Conservation (phyloP, 1,140 invertebrate species). For the Oryctes rhinoceros region DNA sequence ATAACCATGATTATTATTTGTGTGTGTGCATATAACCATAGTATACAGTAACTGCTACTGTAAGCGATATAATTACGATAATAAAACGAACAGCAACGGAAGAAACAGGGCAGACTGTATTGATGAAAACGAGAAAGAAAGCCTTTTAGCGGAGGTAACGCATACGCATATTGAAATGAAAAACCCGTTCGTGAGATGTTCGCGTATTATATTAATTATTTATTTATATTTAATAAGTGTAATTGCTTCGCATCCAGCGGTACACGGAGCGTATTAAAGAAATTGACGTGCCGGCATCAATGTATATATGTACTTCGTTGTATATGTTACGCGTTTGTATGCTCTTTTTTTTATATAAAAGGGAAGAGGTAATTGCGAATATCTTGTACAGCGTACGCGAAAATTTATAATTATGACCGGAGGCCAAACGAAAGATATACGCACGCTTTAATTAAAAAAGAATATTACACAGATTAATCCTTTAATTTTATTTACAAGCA, state of each 20-base stretch:
- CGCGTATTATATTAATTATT: conserved; percentile 16
- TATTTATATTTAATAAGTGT: conserved; percentile 30
- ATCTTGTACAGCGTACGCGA: not conserved
- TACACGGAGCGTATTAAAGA: not conserved
- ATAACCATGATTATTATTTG: conserved; percentile 34
- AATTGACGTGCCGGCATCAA: not conserved
- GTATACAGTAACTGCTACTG: not conserved
- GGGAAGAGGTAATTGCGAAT: not conserved
- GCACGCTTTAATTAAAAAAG: conserved; percentile 26
- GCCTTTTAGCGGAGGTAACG: not conserved
- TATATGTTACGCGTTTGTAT: not conserved
- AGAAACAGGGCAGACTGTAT: not conserved
- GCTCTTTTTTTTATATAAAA: not conserved
- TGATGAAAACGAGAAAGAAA: not conserved
- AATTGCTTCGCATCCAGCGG: not conserved
- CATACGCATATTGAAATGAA: not conserved
- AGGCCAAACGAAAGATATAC: conserved; percentile 12
- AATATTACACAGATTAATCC: conserved; percentile 26
- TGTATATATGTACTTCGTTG: not conserved
- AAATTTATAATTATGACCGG: conserved; percentile 20
- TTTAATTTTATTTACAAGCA: conserved; percentile 44
- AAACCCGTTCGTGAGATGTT: not conserved
- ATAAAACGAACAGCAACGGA: not conserved
- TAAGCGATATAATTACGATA: too few relatives aligned
- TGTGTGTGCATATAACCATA: not conserved